phyloP scores from a whole-genome alignment of 1,140 invertebrate genomes.

The Leptinotarsa defecta region DNA sequence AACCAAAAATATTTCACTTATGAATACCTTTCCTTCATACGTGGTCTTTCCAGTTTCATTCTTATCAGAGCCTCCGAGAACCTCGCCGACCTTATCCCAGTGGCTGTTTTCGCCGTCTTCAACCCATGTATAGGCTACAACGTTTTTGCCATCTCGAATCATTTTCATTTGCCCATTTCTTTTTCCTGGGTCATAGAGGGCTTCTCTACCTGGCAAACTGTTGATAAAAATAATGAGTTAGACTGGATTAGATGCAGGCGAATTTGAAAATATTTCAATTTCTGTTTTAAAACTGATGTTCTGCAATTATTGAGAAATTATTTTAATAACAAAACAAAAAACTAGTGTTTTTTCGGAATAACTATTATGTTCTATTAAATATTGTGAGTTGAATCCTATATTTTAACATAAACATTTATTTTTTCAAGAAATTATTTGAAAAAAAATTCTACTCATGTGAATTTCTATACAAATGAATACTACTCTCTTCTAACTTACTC shows the following conservation, averaged over 20 bases:
- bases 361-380: too few species aligned
- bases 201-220: constrained; percentile 78
- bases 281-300: too few species aligned
- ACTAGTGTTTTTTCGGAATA: too few species aligned
- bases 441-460: too few species aligned
- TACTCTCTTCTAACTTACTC: constrained; percentile 62
- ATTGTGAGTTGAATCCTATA: too few species aligned
- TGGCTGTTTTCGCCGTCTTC: constrained; percentile 61
- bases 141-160: constrained; percentile 67
- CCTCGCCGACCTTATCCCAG: constrained; percentile 90
- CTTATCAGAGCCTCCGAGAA: constrained; percentile 78
- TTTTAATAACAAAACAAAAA: too few species aligned
- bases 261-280: too few species aligned
- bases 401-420: too few species aligned
- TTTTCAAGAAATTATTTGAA: too few species aligned
- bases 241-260: not conserved
- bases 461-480: too few species aligned
- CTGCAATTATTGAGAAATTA: too few species aligned
- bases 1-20: constrained; percentile 8
- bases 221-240: constrained; percentile 28
- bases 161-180: constrained; percentile 86
- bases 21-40: constrained; percentile 73
- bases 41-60: constrained; percentile 73
- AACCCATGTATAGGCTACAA: constrained; percentile 83
- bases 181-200: constrained; percentile 76